Conservation (phyloP, 2,113 vertebrate genomes). For the Shinisaurus crocodilurus region DNA sequence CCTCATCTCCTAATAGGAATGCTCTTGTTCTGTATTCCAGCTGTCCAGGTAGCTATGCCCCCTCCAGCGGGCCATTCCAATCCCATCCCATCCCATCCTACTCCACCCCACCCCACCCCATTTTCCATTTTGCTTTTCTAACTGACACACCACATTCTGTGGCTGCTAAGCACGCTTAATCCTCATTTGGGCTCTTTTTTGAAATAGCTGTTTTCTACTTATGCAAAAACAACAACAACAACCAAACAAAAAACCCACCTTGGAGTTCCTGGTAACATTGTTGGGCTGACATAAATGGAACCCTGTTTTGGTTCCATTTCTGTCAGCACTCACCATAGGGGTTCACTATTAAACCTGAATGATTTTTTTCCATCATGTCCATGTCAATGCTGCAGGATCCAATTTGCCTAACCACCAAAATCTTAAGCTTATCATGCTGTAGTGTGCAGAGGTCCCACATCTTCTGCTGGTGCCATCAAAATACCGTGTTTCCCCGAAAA, state of each 20-base stretch:
- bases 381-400: not conserved
- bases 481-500: no score
- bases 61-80: not conserved
- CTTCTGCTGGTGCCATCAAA: not conserved
- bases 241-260: no score
- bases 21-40: not conserved
- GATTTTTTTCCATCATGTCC: not conserved
- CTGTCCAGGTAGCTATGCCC: not conserved
- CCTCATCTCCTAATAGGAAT: no score
- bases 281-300: no score
- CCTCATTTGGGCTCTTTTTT: no score
- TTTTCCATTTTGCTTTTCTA: not conserved
- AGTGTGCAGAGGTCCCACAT: no score
- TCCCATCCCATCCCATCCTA: no score
- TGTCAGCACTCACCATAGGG: not conserved
- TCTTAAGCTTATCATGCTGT: not conserved
- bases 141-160: not conserved
- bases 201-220: no score
- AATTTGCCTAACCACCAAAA: not conserved
- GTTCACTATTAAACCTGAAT: not conserved
- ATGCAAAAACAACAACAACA: no score
- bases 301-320: not conserved
- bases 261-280: no score
- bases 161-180: not conserved
- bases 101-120: no score